Percentiles rank a stretch among this genome's conserved stretches.
Conservation (phyloP, 1,140 invertebrate genomes). For the Sitodiplosis mosellana region DNA sequence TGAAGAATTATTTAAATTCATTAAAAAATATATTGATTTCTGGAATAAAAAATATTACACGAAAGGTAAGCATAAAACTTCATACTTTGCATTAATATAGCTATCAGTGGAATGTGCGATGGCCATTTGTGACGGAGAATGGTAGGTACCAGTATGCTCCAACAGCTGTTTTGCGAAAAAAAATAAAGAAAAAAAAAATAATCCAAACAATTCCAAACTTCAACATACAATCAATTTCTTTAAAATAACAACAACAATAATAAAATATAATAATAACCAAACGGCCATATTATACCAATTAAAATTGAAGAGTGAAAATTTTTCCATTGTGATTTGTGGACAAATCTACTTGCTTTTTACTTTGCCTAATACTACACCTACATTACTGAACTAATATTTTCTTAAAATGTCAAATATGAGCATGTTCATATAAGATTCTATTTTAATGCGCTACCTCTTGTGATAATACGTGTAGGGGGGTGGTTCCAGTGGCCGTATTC, state of each 20-base stretch:
- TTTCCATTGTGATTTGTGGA: too few relatives aligned
- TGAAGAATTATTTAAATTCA: too few relatives aligned
- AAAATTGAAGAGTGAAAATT: too few relatives aligned
- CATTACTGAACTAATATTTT: too few relatives aligned
- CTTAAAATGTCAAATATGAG: too few relatives aligned
- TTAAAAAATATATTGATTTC: too few relatives aligned
- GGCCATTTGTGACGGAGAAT: constrained; percentile 22
- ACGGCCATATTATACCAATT: too few relatives aligned
- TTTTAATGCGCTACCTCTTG: constrained; percentile 33
- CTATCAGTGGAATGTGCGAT: constrained; percentile 26
- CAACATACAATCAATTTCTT: neutral
- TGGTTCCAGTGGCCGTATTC: constrained; percentile 4
- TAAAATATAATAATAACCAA: too few relatives aligned
- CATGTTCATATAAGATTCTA: too few relatives aligned
- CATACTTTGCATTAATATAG: constrained; percentile 30
- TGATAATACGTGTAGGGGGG: constrained; percentile 27
- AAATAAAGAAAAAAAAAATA: constrained; percentile 11
- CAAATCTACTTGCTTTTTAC: too few relatives aligned
- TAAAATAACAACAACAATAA: too few relatives aligned
- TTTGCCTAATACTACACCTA: too few relatives aligned
- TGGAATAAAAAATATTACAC: constrained; percentile 1
- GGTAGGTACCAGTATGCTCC: constrained; percentile 29
- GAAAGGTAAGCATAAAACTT: constrained; percentile 1
- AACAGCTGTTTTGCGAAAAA: constrained; percentile 34
- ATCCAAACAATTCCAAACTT: constrained; percentile 10